phyloP scores from a whole-genome alignment of 2,797 vertebrate species.

The Acanthornis magna region DNA sequence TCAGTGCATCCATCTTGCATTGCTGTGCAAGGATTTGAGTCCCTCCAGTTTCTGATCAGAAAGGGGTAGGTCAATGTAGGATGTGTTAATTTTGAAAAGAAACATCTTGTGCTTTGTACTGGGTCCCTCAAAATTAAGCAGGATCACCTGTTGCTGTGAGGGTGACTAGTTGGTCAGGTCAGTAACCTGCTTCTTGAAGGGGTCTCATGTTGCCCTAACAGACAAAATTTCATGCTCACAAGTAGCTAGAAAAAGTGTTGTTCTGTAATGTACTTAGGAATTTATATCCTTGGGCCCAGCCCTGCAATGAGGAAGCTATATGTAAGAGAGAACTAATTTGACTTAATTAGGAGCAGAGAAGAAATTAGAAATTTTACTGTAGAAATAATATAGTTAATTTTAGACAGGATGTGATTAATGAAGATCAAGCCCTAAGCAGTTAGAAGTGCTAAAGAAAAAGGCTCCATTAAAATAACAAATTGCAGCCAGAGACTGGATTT shows the following conservation, averaged over 20 bases:
- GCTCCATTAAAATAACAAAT: constrained; percentile 34
- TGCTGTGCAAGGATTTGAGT: fast-evolving
- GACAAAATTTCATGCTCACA: not conserved
- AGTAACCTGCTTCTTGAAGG: not conserved
- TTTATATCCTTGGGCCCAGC: not conserved
- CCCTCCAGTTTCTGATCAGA: not conserved
- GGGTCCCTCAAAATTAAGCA: not conserved
- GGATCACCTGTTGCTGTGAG: not conserved
- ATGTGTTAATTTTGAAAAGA: not conserved
- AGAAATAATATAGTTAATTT: constrained; percentile 6
- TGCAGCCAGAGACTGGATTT: not conserved
- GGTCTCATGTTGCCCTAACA: not conserved
- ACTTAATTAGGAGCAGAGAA: constrained; percentile 23
- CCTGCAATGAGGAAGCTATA: not conserved
- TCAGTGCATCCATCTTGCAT: not conserved
- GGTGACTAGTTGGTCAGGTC: not conserved
- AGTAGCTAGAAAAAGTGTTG: not conserved
- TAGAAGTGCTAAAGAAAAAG: not conserved
- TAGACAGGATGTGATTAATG: not conserved
- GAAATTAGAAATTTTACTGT: not conserved
- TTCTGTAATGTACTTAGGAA: not conserved
- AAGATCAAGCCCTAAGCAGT: constrained; percentile 21
- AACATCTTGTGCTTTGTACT: not conserved
- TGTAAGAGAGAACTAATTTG: constrained; percentile 6
- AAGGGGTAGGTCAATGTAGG: not conserved